A percentile compares a stretch with the other conserved stretches of the same genome.
Conservation (phyloP, 2,113 vertebrate species). For the Cochlearius cochlearius region DNA sequence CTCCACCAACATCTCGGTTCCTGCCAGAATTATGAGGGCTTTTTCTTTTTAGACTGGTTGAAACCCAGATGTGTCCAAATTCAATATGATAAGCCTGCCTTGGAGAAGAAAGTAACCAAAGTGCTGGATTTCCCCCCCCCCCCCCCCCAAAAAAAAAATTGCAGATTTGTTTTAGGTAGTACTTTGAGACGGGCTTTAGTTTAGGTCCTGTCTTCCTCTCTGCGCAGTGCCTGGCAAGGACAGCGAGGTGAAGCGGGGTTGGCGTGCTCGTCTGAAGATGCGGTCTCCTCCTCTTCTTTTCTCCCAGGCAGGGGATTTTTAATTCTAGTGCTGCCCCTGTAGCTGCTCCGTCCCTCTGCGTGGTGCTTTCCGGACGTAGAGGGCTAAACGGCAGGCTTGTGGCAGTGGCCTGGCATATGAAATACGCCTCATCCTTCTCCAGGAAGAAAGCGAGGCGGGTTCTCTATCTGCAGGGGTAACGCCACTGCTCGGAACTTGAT, state of each 20-base stretch:
- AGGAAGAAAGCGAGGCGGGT: background rate
- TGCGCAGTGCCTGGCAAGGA: background rate
- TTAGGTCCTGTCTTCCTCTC: background rate
- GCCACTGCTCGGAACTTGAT: background rate
- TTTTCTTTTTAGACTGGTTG: conserved; percentile 29
- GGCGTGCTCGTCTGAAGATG: background rate
- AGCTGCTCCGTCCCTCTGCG: background rate
- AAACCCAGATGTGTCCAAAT: conserved; percentile 10
- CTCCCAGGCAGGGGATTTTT: background rate
- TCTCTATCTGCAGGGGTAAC: background rate
- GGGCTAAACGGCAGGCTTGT: background rate
- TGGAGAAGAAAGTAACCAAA: background rate
- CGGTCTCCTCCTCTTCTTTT: background rate
- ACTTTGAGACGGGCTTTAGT: background rate
- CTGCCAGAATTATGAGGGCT: conserved; percentile 28
- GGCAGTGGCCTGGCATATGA: background rate
- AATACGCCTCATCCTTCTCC: background rate
- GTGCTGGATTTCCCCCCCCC: background rate
- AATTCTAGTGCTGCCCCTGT: background rate
- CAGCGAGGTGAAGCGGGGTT: rapidly evolving
- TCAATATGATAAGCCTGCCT: background rate
- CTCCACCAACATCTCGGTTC: background rate
- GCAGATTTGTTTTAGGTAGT: background rate
- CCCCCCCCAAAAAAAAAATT: background rate
- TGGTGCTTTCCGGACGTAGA: background rate